Evolutionary conservation across 2,113 vertebrate genomes (phyloP).

Genomic region (Sminthopsis crassicaudata): DNA sequence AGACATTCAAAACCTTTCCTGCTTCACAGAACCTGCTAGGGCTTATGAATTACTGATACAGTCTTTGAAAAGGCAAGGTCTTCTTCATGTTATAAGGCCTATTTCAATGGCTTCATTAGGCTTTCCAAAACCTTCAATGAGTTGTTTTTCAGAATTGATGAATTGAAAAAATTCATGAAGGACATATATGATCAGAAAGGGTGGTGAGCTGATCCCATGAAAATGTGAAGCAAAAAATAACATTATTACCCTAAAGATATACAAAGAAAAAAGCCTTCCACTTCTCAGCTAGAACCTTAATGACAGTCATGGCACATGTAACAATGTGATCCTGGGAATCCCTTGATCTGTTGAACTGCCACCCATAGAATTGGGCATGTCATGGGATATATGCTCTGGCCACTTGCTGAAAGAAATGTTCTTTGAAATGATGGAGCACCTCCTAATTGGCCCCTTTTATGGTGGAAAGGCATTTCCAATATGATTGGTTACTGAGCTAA

Average conservation of each 20-base stretch:
- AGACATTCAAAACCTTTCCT: not conserved
- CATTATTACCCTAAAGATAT: not conserved
- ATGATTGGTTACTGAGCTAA: not conserved
- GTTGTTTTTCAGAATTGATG: not conserved
- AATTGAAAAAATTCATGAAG: not conserved
- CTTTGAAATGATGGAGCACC: not conserved
- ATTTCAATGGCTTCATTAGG: not conserved
- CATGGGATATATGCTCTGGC: not conserved
- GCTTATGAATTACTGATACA: not conserved
- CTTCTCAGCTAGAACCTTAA: not conserved
- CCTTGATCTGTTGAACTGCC: not conserved
- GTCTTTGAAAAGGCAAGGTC: not conserved
- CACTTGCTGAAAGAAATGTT: not conserved
- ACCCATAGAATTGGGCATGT: not conserved
- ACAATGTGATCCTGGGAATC: not conserved
- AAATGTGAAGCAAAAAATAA: not conserved
- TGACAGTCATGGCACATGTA: not conserved
- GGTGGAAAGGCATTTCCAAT: not conserved
- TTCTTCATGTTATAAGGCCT: not conserved
- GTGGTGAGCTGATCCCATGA: not conserved
- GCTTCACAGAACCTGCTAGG: not conserved
- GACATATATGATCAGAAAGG: not conserved
- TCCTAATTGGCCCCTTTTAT: not conserved
- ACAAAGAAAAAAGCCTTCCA: not conserved
- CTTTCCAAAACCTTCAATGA: not conserved